Conservation (phyloP, 37 sponge, comb jelly and placozoan species). For the Halisarca cf. caerulea region DNA sequence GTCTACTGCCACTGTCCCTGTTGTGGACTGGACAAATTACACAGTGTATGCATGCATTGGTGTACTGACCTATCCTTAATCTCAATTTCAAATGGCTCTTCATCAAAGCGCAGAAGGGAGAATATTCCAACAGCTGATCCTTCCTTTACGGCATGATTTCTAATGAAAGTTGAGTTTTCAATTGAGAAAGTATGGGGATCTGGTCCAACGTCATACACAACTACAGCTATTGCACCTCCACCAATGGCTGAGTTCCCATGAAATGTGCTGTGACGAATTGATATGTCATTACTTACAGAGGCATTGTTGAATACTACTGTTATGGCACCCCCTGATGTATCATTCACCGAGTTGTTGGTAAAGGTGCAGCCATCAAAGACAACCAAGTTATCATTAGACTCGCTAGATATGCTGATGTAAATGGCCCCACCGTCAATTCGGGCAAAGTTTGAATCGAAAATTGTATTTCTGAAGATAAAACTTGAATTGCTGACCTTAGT, state of each 20-base stretch:
- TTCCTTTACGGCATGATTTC: constrained; percentile 61
- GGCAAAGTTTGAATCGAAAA: constrained; percentile 51
- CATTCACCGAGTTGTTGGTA: constrained; percentile 37
- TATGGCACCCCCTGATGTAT: constrained; percentile 73
- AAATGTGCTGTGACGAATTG: constrained; percentile 41
- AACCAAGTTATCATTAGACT: constrained; percentile 11
- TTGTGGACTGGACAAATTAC: no score
- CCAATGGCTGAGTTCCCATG: constrained; percentile 38
- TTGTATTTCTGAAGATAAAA: constrained; percentile 26
- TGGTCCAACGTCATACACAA: constrained; percentile 64
- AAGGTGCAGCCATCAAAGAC: constrained; percentile 38
- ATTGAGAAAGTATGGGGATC: constrained; percentile 54
- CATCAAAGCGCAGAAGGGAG: constrained; percentile 68
- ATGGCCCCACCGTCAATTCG: constrained; percentile 68
- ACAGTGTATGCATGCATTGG: no score
- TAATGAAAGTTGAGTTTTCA: constrained; percentile 40
- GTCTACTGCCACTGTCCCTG: no score
- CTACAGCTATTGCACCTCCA: constrained; percentile 71
- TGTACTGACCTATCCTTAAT: constrained; percentile 65
- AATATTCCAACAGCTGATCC: constrained; percentile 81
- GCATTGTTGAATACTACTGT: constrained; percentile 48
- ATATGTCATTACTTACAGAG: constrained; percentile 46
- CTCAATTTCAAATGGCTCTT: constrained; percentile 51
- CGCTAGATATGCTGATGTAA: constrained; percentile 52
- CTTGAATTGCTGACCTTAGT: neutral